phyloP scores from a whole-genome alignment of 2,888 invertebrate genomes.

The Amblyjoppa fuscipennis region DNA sequence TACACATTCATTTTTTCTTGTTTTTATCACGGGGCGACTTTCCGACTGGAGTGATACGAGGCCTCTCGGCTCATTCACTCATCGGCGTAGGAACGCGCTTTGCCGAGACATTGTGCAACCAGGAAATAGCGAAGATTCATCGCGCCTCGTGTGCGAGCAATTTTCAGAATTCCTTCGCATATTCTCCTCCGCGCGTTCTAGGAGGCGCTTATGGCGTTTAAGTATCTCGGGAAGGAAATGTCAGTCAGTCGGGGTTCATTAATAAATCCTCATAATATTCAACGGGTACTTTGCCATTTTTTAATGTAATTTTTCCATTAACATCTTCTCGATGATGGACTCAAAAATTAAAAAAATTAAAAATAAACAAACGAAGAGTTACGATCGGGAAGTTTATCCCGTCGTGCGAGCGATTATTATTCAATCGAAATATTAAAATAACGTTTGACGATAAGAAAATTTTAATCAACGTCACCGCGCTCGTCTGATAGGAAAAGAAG shows the following conservation, averaged over 20 bases:
- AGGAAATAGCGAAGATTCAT: constrained; percentile 56
- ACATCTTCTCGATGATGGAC: neutral
- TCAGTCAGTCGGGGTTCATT: constrained; percentile 16
- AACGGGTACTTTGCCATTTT: constrained; percentile 3
- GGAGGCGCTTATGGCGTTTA: neutral
- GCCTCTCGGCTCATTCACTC: constrained; percentile 1
- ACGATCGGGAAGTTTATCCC: neutral
- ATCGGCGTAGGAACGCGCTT: constrained; percentile 12
- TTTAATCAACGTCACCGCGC: constrained; percentile 8
- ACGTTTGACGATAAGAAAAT: constrained; percentile 3
- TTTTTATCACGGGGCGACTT: no score
- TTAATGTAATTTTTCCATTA: neutral
- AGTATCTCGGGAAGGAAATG: constrained; percentile 27
- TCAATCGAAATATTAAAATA: neutral
- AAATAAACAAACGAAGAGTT: neutral
- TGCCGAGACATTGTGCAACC: constrained; percentile 57
- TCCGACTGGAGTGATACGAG: neutral
- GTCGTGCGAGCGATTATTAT: neutral
- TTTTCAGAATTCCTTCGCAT: constrained; percentile 47
- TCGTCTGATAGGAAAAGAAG: neutral
- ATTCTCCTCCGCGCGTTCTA: neutral
- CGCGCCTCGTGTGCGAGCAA: constrained; percentile 29
- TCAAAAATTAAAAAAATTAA: neutral
- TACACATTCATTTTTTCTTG: no score
- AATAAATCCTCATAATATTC: constrained; percentile 31